Conservation (phyloP, 2,888 invertebrate genomes). For the Poecilus cupreus region DNA sequence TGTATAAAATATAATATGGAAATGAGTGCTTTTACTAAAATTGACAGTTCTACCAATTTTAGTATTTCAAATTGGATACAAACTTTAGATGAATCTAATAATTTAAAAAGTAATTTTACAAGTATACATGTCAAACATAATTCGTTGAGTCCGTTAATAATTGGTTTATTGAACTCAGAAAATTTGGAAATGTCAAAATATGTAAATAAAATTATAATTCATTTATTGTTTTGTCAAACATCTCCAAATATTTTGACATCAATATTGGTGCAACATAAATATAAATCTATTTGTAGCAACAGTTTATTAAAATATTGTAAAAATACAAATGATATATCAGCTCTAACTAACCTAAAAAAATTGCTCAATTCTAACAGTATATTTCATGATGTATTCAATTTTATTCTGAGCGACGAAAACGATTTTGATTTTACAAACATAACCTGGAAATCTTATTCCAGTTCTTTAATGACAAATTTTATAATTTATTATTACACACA, state of each 20-base stretch:
- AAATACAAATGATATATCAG: constrained; percentile 73
- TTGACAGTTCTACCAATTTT: constrained; percentile 18
- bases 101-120: constrained; percentile 56
- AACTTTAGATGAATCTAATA: constrained; percentile 68
- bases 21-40: constrained; percentile 11
- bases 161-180: constrained; percentile 68
- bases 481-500: constrained; percentile 68
- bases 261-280: constrained; percentile 73
- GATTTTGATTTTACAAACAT: constrained; percentile 60
- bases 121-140: constrained; percentile 54
- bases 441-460: constrained; percentile 4
- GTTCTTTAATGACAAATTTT: constrained; percentile 63
- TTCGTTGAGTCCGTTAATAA: constrained; percentile 68
- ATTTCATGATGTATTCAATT: constrained; percentile 69
- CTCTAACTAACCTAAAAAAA: constrained; percentile 68
- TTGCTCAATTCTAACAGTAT: neutral
- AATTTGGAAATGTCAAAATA: constrained; percentile 65
- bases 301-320: constrained; percentile 73
- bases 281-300: constrained; percentile 71
- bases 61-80: constrained; percentile 68
- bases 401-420: constrained; percentile 68
- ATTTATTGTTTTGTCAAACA: constrained; percentile 78
- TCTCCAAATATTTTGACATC: constrained; percentile 73
- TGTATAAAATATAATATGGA: constrained; percentile 58
- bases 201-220: constrained; percentile 72